Evolutionary conservation across 2,113 vertebrate genomes (phyloP), one percentile per base, ranked within the genome.

Genomic region (Stegastes partitus): DNA sequence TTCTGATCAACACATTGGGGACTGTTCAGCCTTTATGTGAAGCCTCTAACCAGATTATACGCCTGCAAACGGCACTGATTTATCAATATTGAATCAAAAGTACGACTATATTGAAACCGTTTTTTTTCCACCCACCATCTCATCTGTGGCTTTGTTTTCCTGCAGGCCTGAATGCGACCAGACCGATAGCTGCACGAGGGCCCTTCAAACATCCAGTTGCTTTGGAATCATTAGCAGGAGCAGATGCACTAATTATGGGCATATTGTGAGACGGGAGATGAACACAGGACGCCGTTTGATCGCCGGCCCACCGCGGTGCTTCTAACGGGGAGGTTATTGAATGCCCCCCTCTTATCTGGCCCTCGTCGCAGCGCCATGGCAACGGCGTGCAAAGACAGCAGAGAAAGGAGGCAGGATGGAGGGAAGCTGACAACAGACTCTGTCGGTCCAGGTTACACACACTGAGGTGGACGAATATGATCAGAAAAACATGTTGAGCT

Each of bases 341-440:
- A 77, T 72, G 61, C 8, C 25, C 54, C 83, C 86, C 86, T 81
- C 91, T 95, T 92, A 94, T 94, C 92, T 76, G 85, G 81, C 86
- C 84, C 92, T 94, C 91, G 84, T 94, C 84, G 82, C 50, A 18
- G 89, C 87, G n/a, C 31, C 88, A 93, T 94, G 86, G 92, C 51
- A 91, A 94, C 91, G 5, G 63, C 68, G 71, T 83, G 68, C 73
- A 81, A 74, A 86, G 81, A 87, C 56, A 74, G 71, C 7, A 34
- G 59, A 65, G 34, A 71, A 39, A 64, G 11, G 47, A 64, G 37
- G n/a, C 23, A 31, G 0, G 25, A 19, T 11, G 23, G 31, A 54
- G 49, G 39, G 68, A 34, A 34, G 42, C 18, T 25, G 53, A 77
- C 65, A 80, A 68, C 49, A 85, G 22, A 49, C 26, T 37, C 50